Conservation (phyloP, 2,797 vertebrate species). For the Neopelma chrysocephalum region DNA sequence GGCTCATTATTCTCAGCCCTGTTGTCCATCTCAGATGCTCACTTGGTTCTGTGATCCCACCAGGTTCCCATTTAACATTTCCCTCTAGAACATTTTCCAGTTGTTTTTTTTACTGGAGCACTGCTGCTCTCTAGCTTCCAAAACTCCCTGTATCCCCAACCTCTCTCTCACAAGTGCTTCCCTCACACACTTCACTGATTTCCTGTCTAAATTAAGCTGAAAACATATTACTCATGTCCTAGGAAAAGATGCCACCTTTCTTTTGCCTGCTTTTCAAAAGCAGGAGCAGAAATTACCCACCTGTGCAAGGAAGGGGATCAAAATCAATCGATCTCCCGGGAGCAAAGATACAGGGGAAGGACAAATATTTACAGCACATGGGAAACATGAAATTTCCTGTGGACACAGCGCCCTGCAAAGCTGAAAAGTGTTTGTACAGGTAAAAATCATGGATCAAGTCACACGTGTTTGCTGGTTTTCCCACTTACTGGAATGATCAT, state of each 20-base stretch:
- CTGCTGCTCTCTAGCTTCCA: constrained; percentile 66
- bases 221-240: background rate
- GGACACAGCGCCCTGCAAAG: background rate
- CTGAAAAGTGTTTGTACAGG: background rate
- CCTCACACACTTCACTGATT: background rate
- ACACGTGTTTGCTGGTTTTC: background rate
- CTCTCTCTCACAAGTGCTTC: background rate
- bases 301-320: background rate
- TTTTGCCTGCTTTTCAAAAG: background rate
- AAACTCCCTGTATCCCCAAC: background rate
- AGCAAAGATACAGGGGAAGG: background rate
- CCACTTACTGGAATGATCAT: background rate
- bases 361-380: background rate
- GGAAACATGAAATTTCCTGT: background rate
- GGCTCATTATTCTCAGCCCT: constrained; percentile 14
- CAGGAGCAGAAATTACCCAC: background rate
- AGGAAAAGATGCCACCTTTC: background rate
- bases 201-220: background rate
- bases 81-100: background rate
- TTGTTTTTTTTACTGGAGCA: background rate
- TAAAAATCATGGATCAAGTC: background rate
- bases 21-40: background rate
- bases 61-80: background rate
- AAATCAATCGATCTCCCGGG: background rate
- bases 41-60: background rate